Conservation (phyloP, 2,888 invertebrate genomes). For the Odontomyia ornata region DNA sequence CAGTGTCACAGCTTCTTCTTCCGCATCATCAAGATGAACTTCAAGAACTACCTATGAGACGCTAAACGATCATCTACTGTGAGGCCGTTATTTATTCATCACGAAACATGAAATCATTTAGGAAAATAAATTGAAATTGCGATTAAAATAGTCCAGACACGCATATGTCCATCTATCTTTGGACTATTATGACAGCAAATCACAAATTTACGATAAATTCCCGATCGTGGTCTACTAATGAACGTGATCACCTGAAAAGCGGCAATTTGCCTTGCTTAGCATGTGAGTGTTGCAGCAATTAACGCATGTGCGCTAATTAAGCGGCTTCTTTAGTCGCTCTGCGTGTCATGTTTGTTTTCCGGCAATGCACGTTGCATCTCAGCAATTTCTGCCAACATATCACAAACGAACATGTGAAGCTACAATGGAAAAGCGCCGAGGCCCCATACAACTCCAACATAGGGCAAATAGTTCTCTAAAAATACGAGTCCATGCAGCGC, state of each 20-base stretch:
- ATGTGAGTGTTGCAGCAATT: constrained; percentile 44
- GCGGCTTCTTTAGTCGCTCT: constrained; percentile 47
- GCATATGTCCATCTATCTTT: constrained; percentile 17
- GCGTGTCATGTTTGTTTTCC: constrained; percentile 27
- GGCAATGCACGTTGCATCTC: constrained; percentile 8
- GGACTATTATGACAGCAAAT: constrained; percentile 29
- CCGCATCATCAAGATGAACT: no score
- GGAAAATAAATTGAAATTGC: neutral
- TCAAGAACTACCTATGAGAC: no score
- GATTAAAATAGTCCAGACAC: constrained; percentile 1
- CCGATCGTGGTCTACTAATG: constrained; percentile 20
- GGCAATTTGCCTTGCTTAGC: constrained; percentile 32
- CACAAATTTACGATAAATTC: constrained; percentile 33
- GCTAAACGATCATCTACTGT: no score
- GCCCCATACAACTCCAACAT: neutral
- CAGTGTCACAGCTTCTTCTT: no score
- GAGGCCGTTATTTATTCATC: no score
- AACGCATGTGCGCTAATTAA: constrained; percentile 48
- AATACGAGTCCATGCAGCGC: constrained; percentile 7
- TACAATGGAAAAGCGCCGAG: neutral
- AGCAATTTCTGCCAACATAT: neutral
- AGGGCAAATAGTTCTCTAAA: neutral
- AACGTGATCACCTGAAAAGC: constrained; percentile 40
- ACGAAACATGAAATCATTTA: no score
- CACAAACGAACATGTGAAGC: neutral